Conservation (phyloP, 2,888 invertebrate genomes). For the Orthonevra nobilis region DNA sequence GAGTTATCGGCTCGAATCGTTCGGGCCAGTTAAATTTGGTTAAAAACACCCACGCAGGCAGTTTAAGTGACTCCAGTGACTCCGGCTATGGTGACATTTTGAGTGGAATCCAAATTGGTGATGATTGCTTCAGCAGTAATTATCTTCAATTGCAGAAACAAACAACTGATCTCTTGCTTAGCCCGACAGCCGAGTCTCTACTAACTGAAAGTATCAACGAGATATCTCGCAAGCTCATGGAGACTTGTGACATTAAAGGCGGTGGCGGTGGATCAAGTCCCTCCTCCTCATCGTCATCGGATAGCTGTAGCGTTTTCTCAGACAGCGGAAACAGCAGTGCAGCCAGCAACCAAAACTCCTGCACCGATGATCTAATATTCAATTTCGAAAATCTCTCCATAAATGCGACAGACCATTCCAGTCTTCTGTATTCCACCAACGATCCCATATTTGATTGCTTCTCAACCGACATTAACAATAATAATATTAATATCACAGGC, state of each 20-base stretch:
- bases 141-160: conserved; percentile 50
- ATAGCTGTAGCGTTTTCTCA: conserved; percentile 73
- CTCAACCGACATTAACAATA: conserved; percentile 60
- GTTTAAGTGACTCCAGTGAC: conserved; percentile 76
- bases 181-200: conserved; percentile 76
- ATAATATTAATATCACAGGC: conserved; percentile 49
- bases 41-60: conserved; percentile 56
- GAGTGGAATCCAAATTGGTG: conserved; percentile 78
- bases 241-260: conserved; percentile 78
- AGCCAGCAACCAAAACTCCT: conserved; percentile 43
- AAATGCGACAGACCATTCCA: conserved; percentile 42
- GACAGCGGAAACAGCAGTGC: conserved; percentile 74
- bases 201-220: conserved; percentile 79
- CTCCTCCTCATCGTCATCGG: conserved; percentile 62
- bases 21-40: conserved; percentile 60
- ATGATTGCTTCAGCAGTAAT: conserved; percentile 76
- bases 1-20: conserved; percentile 78
- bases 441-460: conserved; percentile 64
- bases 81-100: conserved; percentile 78
- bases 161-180: conserved; percentile 68
- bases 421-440: conserved; percentile 48
- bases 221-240: conserved; percentile 80
- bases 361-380: conserved; percentile 77
- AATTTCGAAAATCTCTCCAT: conserved; percentile 77
- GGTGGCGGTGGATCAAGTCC: conserved; percentile 18